Base-by-base conservation (phyloP, 2,797 vertebrate species). In the Smutsia temminckii region DNA sequence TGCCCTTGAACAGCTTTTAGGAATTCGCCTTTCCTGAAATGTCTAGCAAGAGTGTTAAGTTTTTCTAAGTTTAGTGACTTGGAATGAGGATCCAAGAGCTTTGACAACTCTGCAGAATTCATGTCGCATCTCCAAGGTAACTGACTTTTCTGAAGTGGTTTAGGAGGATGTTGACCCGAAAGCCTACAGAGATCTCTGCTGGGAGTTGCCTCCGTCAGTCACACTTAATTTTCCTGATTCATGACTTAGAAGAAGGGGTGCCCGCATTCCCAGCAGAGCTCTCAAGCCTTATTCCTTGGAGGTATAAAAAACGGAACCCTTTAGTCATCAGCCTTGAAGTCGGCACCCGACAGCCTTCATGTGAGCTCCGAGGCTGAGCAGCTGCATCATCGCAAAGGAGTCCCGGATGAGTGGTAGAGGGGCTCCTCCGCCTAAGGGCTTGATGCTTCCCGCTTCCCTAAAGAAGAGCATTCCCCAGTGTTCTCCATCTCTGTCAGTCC, bases 61-160 rank as follows among this genome's bases (percentile, higher is more conserved):
- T 83, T 84, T 61, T 93, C 61, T 53, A 55, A 89, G 80, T 85
- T 95, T 94, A 88, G 80, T 91, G 75, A 64, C 42, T 91, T 68
- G 42, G 53, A 86, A 37, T 75, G 51, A 9, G 32, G 84, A 79
- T 90, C 81, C 64, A 46, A 84, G 78, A 94, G 63, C 75, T 81
- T 74, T 77, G 84, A 81, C 29, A 25, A 20, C 57, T 81, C 51
- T 57, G 53, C 20, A 88, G 6, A 42, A 32, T 93, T 32, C 0
- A 0, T 53, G 84, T 74, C 2, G 0, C 8, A 1, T 71, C 63
- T 85, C 51, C 17, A 63, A 20, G 46, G 37, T 32, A 9, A 32
- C 2, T 32, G 74, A 18, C 74, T 72, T 18, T 32, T 27, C 46
- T 8, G 32, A 57, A 66, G 85, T 13, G 1, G 25, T 37, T 53